Evolutionary conservation across 1,140 invertebrate genomes (phyloP), one percentile per base, ranked within the genome.

Genomic region (Reticulitermes speratus): DNA sequence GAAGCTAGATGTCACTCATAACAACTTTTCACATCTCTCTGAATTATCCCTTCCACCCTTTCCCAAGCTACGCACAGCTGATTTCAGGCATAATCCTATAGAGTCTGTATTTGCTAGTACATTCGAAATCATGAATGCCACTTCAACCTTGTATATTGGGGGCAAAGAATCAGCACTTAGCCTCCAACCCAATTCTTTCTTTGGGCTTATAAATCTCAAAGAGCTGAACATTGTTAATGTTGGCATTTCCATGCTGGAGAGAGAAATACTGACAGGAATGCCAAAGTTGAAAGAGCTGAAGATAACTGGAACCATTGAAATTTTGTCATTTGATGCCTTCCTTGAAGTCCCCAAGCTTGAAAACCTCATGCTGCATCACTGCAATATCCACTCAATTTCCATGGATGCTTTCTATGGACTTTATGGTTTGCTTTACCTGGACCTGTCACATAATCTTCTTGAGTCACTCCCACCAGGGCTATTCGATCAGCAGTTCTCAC

Each of bases 81-180:
- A 96, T 89, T 93, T 96, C 87, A 91, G 92, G 2, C 90, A 92
- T 83, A 96, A 96, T 90, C 95, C 95, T n/a, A 92, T 96, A 44
- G 92, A 92, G 87, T 90, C 92, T 7, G 92, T 96, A 87, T 94
- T 94, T 88, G 93, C 94, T n/a, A 94, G 94, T 69, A 94, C 94
- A 21, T 95, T 95, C 88, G 94, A 95, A 90, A 93, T 95, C 3
- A 93, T 95, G 93, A 95, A 95, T 89, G 92, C 92, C 69, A 95
- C 95, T 6, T 90, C 91, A 86, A 90, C 91, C n/a, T 89, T 96
- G 32, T 92, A 92, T 88, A 88, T 96, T 65, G 95, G 95, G 30
- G 92, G 92, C 52, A 88, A 91, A 44, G 89, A 90, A 32, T 91
- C 91, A 3, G 90, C 91, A 45, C 87, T 95, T 21, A 91, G 93